A percentile compares a stretch with the other conserved stretches of the same genome.
phyloP scores from a whole-genome alignment of 1,140 invertebrate genomes.

The Oryctes rhinoceros region DNA sequence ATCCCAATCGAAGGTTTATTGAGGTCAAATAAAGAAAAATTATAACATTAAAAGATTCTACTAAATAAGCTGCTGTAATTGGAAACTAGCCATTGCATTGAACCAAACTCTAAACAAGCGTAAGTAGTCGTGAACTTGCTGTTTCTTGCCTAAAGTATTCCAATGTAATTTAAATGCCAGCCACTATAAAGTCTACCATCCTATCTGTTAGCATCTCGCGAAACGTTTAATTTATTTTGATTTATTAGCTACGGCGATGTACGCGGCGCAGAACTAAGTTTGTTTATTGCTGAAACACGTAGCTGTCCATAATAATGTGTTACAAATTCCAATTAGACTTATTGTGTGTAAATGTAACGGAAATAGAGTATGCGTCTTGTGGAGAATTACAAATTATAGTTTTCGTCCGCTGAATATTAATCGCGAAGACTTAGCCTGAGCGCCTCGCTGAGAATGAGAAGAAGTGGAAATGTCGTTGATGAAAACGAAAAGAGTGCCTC shows the following conservation, averaged over 20 bases:
- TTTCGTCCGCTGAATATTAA: constrained; percentile 17
- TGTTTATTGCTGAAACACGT: neutral
- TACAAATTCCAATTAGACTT: constrained; percentile 33
- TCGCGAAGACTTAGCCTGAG: neutral
- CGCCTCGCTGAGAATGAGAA: neutral
- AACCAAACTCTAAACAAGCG: no score
- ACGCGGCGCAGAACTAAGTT: neutral
- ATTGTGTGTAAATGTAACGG: constrained; percentile 34
- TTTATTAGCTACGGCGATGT: neutral
- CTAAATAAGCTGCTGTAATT: no score
- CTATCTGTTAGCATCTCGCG: neutral
- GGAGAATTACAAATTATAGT: constrained; percentile 30
- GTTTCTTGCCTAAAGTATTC: no score
- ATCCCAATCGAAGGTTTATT: no score
- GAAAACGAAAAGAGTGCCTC: constrained; percentile 13
- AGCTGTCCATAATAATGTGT: constrained; percentile 23
- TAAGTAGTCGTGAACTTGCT: no score
- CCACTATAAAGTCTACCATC: neutral
- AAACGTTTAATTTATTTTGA: constrained; percentile 3
- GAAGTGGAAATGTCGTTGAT: constrained; percentile 25
- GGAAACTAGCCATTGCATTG: no score
- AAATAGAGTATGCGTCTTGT: constrained; percentile 22
- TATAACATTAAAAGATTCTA: no score
- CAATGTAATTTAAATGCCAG: neutral
- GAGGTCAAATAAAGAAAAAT: no score